These are phyloP conservation scores for Podarcis lilfordi DNA, from an alignment of 2,797 vertebrate genomes.

Conservation along the genomic window DNA sequence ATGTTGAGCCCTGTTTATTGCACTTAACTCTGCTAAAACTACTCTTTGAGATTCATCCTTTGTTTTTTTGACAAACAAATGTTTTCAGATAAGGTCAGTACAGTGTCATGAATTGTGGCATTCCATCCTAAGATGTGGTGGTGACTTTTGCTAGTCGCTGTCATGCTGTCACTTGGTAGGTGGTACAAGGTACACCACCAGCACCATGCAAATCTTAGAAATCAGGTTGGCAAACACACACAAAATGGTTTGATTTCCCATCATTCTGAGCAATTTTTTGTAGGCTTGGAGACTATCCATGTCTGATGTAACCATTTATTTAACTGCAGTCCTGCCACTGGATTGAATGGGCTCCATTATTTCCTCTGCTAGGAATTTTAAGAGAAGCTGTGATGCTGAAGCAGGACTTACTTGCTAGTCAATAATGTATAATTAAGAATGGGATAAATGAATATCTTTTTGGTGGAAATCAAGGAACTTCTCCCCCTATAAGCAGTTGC, in stretches of 20 bases:
- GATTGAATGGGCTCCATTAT: background rate
- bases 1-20: constrained; percentile 57
- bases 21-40: constrained; percentile 31
- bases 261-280: background rate
- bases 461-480: constrained; percentile 13
- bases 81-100: background rate
- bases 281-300: background rate
- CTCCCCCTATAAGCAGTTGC: constrained; percentile 25
- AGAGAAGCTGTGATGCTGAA: background rate
- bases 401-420: background rate
- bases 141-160: no score
- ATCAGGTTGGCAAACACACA: no score
- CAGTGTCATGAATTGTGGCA: background rate
- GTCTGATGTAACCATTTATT: constrained; percentile 1
- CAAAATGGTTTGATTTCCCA: background rate
- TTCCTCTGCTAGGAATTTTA: background rate
- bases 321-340: background rate
- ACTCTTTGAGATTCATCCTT: background rate
- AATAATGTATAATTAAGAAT: constrained; percentile 22
- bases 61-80: background rate
- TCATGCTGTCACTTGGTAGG: background rate
- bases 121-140: background rate
- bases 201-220: background rate
- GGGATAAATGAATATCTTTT: background rate
- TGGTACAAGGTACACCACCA: background rate